A percentile compares a stretch with the other conserved stretches of the same genome.
phyloP scores from a whole-genome alignment of 2,888 invertebrate genomes.

The Deilephila porcellus region DNA sequence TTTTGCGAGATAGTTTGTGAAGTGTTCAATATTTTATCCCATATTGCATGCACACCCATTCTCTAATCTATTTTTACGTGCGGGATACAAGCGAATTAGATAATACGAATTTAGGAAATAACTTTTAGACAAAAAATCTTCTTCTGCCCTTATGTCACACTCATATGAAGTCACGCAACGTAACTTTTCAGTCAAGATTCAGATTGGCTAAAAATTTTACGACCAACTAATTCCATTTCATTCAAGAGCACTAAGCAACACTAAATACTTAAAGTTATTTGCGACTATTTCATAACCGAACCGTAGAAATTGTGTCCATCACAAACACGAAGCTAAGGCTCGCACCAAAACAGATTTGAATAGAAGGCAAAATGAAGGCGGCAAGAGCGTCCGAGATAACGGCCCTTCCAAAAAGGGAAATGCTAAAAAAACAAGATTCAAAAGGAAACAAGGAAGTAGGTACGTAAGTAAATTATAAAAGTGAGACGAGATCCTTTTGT shows the following conservation, averaged over 20 bases:
- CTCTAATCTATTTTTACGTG: neutral
- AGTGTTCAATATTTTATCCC: neutral
- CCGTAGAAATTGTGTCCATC: constrained; percentile 49
- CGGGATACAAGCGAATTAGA: too few species aligned
- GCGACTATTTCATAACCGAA: neutral
- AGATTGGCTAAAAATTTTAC: too few species aligned
- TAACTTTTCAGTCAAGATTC: too few species aligned
- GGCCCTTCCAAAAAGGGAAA: constrained; percentile 71
- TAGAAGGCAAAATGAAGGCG: constrained; percentile 68
- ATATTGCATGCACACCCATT: neutral
- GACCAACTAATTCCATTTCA: too few species aligned
- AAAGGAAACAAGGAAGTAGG: constrained; percentile 68
- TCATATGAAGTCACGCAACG: too few species aligned
- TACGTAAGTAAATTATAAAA: constrained; percentile 77
- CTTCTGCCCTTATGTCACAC: too few species aligned
- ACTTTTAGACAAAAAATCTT: too few species aligned
- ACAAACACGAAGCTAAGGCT: constrained; percentile 56
- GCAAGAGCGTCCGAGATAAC: constrained; percentile 69
- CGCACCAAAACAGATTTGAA: constrained; percentile 69
- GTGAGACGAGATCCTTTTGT: constrained; percentile 71
- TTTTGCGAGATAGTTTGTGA: neutral
- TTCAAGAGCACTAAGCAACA: too few species aligned
- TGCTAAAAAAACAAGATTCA: constrained; percentile 73
- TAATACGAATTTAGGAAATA: too few species aligned
- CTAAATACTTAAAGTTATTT: too few species aligned